These are phyloP conservation scores for Apteryx mantelli DNA, from an alignment of 2,113 vertebrate genomes.

Conservation along the genomic window DNA sequence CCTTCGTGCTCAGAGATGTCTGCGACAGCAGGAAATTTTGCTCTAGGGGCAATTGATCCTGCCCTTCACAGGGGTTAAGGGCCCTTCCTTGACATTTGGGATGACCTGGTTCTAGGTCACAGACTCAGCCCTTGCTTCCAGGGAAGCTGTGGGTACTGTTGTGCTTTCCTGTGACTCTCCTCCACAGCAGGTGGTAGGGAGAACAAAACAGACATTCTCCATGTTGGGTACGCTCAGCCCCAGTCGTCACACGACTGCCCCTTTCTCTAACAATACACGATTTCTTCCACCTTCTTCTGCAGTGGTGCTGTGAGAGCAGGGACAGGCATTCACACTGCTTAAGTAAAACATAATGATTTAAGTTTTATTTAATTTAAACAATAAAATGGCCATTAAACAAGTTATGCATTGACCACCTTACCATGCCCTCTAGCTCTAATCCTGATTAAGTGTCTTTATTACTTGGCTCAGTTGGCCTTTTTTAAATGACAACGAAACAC, in stretches of 20 bases:
- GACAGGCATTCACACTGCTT: neutral
- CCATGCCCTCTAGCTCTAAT: slow-evolving; percentile 56
- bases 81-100: neutral
- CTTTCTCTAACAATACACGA: neutral
- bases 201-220: neutral
- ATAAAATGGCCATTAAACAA: slow-evolving; percentile 65
- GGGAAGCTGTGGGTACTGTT: neutral
- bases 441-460: slow-evolving; percentile 69
- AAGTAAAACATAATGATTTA: slow-evolving; percentile 55
- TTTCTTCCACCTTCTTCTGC: neutral
- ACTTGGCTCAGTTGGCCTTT: slow-evolving; percentile 65
- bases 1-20: neutral
- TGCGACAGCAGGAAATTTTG: neutral
- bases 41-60: neutral
- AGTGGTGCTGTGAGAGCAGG: neutral
- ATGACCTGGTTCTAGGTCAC: neutral
- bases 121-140: neutral
- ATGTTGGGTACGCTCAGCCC: rapidly evolving
- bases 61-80: neutral
- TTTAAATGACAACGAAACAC: slow-evolving; percentile 56
- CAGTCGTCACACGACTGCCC: neutral
- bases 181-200: rapidly evolving
- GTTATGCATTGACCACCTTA: slow-evolving; percentile 63
- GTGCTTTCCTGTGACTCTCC: neutral
- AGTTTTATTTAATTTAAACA: slow-evolving; percentile 71